Evolutionary conservation across 2,888 invertebrate genomes (phyloP).

Genomic region (Punctoribates punctum): DNA sequence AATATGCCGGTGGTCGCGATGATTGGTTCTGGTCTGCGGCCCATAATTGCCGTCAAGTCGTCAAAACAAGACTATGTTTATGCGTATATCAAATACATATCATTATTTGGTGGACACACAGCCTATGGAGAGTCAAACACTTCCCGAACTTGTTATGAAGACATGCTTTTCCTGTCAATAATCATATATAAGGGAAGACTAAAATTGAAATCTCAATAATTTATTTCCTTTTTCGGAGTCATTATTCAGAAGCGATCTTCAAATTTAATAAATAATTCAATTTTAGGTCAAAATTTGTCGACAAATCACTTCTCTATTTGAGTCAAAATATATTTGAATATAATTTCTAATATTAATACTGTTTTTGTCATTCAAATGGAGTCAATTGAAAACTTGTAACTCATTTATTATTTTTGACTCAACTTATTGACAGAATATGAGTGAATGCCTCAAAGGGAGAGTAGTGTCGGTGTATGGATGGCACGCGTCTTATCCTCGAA

Average conservation of each 20-base stretch:
- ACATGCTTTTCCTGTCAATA: constrained; percentile 25
- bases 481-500: constrained; percentile 27
- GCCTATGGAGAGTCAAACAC: not conserved
- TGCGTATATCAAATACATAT: constrained; percentile 13
- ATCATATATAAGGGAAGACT: not conserved
- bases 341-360: too few species aligned
- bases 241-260: not conserved
- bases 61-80: constrained; percentile 28
- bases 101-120: not conserved
- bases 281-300: not conserved
- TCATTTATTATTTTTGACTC: not conserved
- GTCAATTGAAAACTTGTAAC: constrained; percentile 2
- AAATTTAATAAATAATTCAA: not conserved
- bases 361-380: too few species aligned
- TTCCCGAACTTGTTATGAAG: constrained; percentile 36
- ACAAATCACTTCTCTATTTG: not conserved
- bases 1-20: constrained; percentile 23
- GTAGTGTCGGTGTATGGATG: not conserved
- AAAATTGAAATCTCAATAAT: constrained; percentile 7
- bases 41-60: constrained; percentile 26
- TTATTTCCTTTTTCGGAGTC: not conserved
- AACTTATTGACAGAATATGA: constrained; percentile 28
- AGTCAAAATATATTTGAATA: too few species aligned
- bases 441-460: not conserved
- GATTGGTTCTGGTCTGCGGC: constrained; percentile 28